Percentiles rank a stretch among this genome's conserved stretches.
phyloP scores from a whole-genome alignment of 1,140 invertebrate species.

The Aphaenogaster floridana region DNA sequence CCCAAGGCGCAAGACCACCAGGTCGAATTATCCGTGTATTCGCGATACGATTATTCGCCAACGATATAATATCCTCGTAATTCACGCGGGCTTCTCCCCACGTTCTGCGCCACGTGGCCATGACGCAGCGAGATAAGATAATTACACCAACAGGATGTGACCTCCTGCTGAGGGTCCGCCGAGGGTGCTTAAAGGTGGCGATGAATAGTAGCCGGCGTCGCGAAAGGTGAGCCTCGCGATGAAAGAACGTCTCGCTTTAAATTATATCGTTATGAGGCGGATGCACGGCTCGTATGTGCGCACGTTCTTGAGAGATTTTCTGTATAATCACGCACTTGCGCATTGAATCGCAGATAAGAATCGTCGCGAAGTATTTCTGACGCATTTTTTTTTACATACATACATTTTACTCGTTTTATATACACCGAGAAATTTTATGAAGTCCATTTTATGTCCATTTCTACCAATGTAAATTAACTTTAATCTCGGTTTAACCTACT shows the following conservation, averaged over 20 bases:
- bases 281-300: not conserved
- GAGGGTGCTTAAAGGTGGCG: constrained; percentile 60
- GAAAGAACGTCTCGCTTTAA: constrained; percentile 27
- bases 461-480: no score
- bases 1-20: constrained; percentile 21
- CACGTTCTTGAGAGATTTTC: not conserved
- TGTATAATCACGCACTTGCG: not conserved
- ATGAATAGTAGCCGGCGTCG: constrained; percentile 33
- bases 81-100: constrained; percentile 35
- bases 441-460: not conserved
- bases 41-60: not conserved
- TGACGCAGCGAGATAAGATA: constrained; percentile 61
- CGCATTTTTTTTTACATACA: no score
- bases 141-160: constrained; percentile 65
- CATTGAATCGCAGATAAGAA: not conserved
- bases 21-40: constrained; percentile 35
- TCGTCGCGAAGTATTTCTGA: not conserved
- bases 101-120: not conserved
- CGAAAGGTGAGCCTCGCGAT: constrained; percentile 43
- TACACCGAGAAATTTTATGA: not conserved
- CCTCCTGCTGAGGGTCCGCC: not conserved
- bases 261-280: constrained; percentile 22
- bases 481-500: no score
- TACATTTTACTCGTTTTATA: no score
- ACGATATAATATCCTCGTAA: constrained; percentile 50